Conservation (phyloP, 2,797 vertebrate species). For the Rhynchotus rufescens region DNA sequence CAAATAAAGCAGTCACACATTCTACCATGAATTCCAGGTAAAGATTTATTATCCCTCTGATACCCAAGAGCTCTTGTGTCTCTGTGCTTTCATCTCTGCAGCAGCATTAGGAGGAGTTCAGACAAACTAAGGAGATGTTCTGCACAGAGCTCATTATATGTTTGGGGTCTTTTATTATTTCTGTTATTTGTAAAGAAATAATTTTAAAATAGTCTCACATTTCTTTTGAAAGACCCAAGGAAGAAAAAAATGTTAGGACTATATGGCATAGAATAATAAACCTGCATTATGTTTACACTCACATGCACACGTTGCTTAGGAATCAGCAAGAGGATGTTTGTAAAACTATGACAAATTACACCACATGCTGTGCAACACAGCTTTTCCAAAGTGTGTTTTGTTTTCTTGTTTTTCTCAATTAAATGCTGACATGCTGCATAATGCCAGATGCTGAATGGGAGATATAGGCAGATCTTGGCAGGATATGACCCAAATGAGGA, state of each 20-base stretch:
- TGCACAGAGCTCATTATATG: neutral
- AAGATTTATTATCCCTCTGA: neutral
- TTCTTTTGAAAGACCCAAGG: neutral
- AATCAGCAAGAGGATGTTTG: neutral
- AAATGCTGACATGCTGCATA: neutral
- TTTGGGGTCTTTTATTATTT: neutral
- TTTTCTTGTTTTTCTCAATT: constrained; percentile 31
- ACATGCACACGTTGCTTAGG: neutral
- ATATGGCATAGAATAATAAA: neutral
- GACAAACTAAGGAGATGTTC: neutral
- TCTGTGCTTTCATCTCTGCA: neutral
- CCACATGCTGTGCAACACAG: neutral
- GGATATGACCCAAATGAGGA: neutral
- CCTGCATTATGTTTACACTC: neutral
- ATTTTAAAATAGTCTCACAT: neutral
- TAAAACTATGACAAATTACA: neutral
- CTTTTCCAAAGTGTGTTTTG: constrained; percentile 3
- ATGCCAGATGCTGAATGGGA: neutral
- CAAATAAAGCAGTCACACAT: neutral
- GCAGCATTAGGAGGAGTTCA: neutral
- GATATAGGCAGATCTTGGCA: neutral
- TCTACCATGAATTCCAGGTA: neutral
- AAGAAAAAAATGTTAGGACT: neutral
- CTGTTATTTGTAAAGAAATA: neutral
- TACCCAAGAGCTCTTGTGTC: neutral